Evolutionary conservation across 2,888 invertebrate genomes (phyloP), one percentile per base, ranked within the genome.

Genomic region (Cephus pulcher): DNA sequence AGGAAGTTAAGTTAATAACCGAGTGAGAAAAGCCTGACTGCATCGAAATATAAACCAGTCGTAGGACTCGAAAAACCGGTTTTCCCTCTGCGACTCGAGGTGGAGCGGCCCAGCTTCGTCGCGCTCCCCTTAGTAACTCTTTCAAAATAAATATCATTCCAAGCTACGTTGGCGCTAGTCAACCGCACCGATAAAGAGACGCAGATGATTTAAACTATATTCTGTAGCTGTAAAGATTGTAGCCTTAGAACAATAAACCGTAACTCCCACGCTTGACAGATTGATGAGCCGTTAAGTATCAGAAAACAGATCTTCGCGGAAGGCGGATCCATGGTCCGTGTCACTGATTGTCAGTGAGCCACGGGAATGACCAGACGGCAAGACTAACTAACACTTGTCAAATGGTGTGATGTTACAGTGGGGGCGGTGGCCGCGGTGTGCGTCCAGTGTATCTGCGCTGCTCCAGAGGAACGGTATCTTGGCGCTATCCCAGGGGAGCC

Each of bases 391-490:
- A 40, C 40, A 6, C 40, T 40, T 40, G 40, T 15, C 4, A 40
- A 70, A 70, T 70, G 15, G 6, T 30, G 6, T 30, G 30, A 70
- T 30, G 30, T 70, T 70, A 30, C 70, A 95, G 95, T 88, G 95
- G 95, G 11, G 94, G 91, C 78, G 90, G 91, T 79, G 91, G 93
- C 79, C 93, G 95, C 77, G 95, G 95, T 4, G 95, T 96, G 75
- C 95, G 95, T 69, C 96, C 96, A 0, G 95, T 96, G 69, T 96
- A 96, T 92, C 93, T 96, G 75, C 93, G 96, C 37, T 96, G 96
- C 88, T 93, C 95, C 33, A 95, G 95, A 80, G 96, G 96, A 35
- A 92, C 93, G 33, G 94, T 96, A 15, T 93, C 94, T n/a, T 96
- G 96, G 96, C 91, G 94, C 85, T 96, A 96, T 90, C 96, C 96